Evolutionary conservation across 2,888 invertebrate genomes (phyloP).

Genomic region (Ormia ochracea): DNA sequence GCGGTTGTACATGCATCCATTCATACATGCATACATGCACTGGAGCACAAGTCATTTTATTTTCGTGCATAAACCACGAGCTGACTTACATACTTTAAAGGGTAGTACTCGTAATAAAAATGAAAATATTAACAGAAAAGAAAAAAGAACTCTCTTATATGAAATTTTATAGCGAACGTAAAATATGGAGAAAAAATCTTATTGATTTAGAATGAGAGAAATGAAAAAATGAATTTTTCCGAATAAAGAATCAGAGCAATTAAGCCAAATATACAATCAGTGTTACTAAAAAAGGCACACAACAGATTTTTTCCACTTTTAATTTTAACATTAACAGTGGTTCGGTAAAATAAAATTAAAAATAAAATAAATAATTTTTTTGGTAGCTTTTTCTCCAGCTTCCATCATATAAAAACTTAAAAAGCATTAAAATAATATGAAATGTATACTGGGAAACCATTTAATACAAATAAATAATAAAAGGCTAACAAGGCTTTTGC

Average conservation of each 20-base stretch:
- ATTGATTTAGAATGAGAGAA: conserved; percentile 60
- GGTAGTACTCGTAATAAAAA: no score
- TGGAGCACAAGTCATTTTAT: conserved; percentile 17
- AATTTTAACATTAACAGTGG: conserved; percentile 39
- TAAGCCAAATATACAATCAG: conserved; percentile 61
- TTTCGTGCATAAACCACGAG: conserved; percentile 31
- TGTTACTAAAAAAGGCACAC: conserved; percentile 21
- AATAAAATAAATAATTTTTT: no score
- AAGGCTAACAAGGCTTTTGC: no score
- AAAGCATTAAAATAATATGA: no score
- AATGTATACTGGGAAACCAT: no score
- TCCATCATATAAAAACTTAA: no score
- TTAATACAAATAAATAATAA: no score
- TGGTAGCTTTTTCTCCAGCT: background rate
- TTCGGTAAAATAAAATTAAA: background rate
- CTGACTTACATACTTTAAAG: conserved; percentile 31
- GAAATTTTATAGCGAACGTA: conserved; percentile 49
- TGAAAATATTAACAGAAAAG: background rate
- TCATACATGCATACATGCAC: background rate
- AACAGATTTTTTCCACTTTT: conserved; percentile 32
- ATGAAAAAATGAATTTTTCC: conserved; percentile 31
- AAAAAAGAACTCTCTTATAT: conserved; percentile 52
- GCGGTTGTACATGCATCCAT: background rate
- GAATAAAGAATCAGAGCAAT: conserved; percentile 61
- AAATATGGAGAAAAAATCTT: conserved; percentile 33